Evolutionary conservation across 2,797 vertebrate species (phyloP), one percentile per base, ranked within the genome.

Genomic region (Hirundo rustica): DNA sequence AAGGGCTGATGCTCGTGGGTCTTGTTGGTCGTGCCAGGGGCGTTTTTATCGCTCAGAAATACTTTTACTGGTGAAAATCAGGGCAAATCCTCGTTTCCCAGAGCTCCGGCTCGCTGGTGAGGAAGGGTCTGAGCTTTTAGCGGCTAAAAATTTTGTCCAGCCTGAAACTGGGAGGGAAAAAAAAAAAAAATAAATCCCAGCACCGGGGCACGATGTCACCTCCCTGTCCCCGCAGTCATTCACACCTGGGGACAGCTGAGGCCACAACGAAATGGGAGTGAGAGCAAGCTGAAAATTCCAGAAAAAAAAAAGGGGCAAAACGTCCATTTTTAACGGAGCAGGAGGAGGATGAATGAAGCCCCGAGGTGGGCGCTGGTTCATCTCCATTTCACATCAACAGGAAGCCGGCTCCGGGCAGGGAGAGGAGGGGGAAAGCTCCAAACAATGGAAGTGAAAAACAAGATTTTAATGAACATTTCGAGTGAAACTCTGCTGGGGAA

Each of bases 131-230:
- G 25, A 47, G 11, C 13, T 82, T 65, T 42, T 32, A 3, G 5
- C 2, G 6, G 8, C 9, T 51, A 0, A 16, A 38, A 29, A 36
- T 48, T 21, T 34, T 12, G 13, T 25, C 36, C 17, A n/a, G 38
- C 17, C 22, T 26, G 25, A 42, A 79, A 55, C 2, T 26, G 45
- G 18, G 32, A 15, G 11, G 3, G 1, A 17, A 48, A 40, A 18
- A 23, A 40, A 21, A 38, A 38, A 38, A n/a, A n/a, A 38, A 38
- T 38, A 38, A 38, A 38, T 38, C 32, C 21, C 16, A 3, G 32
- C 13, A 5, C 14, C 42, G 0, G 12, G 40, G 1, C 21, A 6
- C 5, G 4, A 32, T 0, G 16, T 15, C 3, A 0, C 10, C 29
- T 78, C 68, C 71, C 29, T 20, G 50, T 16, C 36, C 70, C 75